phyloP scores from a whole-genome alignment of 2,888 invertebrate species.

The Cryptocheilus praepositus region DNA sequence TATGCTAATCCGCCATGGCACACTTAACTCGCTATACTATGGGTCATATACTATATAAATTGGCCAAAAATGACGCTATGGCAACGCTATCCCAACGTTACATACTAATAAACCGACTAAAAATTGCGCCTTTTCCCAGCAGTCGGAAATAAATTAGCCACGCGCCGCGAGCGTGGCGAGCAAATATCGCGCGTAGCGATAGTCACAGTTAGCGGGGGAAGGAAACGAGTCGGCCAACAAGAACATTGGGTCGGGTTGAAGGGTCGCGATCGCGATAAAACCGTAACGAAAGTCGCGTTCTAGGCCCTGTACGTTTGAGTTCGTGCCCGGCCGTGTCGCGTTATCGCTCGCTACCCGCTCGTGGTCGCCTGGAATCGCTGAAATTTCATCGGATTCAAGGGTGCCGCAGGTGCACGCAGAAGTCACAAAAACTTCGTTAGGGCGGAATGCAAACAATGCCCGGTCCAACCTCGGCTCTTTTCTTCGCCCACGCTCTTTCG shows the following conservation, averaged over 20 bases:
- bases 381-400: slow-evolving; percentile 50
- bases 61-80: too few species aligned
- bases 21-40: too few species aligned
- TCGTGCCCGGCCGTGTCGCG: neutral
- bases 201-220: slow-evolving; percentile 4
- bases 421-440: slow-evolving; percentile 69
- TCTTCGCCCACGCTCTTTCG: slow-evolving; percentile 25
- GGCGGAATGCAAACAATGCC: slow-evolving; percentile 64
- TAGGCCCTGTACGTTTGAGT: neutral
- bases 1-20: too few species aligned
- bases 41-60: too few species aligned
- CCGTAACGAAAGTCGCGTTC: too few species aligned
- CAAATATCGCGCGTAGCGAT: too few species aligned
- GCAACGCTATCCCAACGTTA: too few species aligned
- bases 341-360: neutral
- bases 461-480: slow-evolving; percentile 54
- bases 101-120: too few species aligned
- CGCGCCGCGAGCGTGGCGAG: too few species aligned
- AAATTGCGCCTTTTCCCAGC: too few species aligned
- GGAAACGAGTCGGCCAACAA: neutral
- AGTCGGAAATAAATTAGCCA: neutral
- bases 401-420: slow-evolving; percentile 58
- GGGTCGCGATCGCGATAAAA: too few species aligned
- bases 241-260: neutral
- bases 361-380: slow-evolving; percentile 35